phyloP scores from a whole-genome alignment of 1,140 invertebrate species.

The Atta cephalotes region DNA sequence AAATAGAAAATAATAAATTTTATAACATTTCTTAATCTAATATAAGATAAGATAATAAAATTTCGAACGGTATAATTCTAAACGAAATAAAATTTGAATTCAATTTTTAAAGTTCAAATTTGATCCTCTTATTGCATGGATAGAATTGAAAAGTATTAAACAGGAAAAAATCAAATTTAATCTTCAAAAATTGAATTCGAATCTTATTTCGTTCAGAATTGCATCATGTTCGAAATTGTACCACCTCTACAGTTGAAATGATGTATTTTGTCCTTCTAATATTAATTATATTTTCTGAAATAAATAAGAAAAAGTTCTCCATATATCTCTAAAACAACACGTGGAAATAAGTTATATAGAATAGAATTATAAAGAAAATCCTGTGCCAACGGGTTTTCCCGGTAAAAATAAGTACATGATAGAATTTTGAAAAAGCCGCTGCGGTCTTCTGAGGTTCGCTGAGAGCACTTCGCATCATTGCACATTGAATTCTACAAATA shows the following conservation, averaged over 20 bases:
- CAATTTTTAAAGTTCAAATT: no score
- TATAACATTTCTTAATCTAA: not conserved
- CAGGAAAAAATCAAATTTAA: no score
- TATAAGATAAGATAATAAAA: not conserved
- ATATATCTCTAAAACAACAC: not conserved
- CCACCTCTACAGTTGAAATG: not conserved
- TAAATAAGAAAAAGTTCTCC: not conserved
- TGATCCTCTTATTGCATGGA: no score
- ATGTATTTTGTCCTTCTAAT: not conserved
- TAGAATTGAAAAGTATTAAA: no score
- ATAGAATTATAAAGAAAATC: not conserved
- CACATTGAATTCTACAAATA: slow-evolving; percentile 62
- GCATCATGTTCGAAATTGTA: no score
- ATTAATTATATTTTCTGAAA: not conserved
- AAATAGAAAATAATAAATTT: slow-evolving; percentile 15
- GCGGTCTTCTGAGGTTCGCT: not conserved
- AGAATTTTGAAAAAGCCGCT: slow-evolving; percentile 34
- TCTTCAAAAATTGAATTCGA: no score
- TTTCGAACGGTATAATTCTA: no score
- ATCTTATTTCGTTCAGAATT: no score
- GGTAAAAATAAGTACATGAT: slow-evolving; percentile 33
- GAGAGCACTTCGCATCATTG: slow-evolving; percentile 55
- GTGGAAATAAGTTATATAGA: not conserved
- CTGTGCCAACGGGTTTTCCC: not conserved
- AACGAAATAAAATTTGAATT: no score